Base-by-base conservation (phyloP, 2,113 vertebrate genomes). In the Syngnathoides biaculeatus region DNA sequence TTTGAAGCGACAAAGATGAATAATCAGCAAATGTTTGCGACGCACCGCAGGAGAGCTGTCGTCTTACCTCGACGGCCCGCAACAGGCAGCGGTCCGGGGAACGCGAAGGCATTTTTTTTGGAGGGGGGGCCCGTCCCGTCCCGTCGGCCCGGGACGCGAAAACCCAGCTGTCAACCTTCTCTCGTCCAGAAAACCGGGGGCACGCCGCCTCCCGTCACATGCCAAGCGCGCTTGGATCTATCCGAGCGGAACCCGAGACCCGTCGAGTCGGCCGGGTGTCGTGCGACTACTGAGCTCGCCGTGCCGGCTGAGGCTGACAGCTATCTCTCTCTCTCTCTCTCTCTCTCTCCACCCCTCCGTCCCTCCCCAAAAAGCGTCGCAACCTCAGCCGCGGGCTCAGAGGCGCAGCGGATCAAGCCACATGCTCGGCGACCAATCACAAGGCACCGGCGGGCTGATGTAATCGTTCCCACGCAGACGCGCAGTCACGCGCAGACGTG, bases 71-170 rank as follows among this genome's bases (percentile, higher is more conserved):
- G 75, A 91, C 90, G 53, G 94, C 90, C 89, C 81, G 93, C 87
- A 95, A 93, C 84, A 95, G 91, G 90, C 94, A 94, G 93, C 94
- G 95, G 89, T 93, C 91, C 45, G 93, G 92, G 84, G 94, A 95
- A 90, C 93, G 94, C 88, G 94, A 95, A 83, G 95, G 95, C 94
- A 96, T 96, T 94, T 92, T 90, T 89, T n/a, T n/a, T n/a, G n/a
- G n/a, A n/a, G n/a, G n/a, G n/a, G n/a, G n/a, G n/a, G n/a, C n/a
- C n/a, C n/a, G n/a, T n/a, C n/a, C n/a, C n/a, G n/a, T n/a, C n/a
- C n/a, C n/a, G n/a, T n/a, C n/a, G n/a, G n/a, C 55, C 64, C 48
- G 38, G 79, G 26, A 82, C 59, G 71, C n/a, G 63, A 71, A 80
- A 81, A 62, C 27, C 79, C 63, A 19, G 71, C 65, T 63, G 56